phyloP scores from a whole-genome alignment of 2,113 vertebrate genomes.

The Cephalopholis sonnerati region DNA sequence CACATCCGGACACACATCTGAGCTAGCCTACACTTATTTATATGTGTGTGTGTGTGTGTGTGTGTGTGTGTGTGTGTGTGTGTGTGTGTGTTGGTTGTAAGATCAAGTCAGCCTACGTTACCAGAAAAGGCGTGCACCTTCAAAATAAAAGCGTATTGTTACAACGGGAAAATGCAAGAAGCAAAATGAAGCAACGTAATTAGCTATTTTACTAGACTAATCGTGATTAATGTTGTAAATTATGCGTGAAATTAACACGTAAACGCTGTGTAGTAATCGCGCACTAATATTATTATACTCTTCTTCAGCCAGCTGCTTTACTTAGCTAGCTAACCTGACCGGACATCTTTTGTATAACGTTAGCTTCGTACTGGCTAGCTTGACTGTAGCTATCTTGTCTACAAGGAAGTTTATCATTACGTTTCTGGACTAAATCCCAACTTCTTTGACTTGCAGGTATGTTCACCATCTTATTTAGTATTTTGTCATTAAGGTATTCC shows the following conservation, averaged over 20 bases:
- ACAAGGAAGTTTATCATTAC: constrained; percentile 61
- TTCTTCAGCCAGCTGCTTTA: neutral
- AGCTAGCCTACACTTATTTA: too few relatives aligned
- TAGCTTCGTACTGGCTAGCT: constrained; percentile 48
- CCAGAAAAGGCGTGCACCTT: neutral
- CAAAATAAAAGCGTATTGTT: constrained; percentile 47
- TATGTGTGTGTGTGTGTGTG: neutral
- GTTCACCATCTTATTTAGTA: constrained; percentile 1
- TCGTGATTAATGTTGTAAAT: neutral
- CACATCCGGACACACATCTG: too few relatives aligned
- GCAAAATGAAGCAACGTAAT: neutral
- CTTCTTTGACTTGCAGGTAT: constrained; percentile 44
- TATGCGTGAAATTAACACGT: neutral
- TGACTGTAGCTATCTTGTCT: constrained; percentile 54
- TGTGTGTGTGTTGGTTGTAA: neutral
- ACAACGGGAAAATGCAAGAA: neutral
- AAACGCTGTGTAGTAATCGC: fast-evolving
- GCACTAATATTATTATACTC: fast-evolving
- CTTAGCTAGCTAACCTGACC: constrained; percentile 30
- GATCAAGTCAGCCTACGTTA: neutral
- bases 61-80: neutral
- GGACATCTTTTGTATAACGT: constrained; percentile 46
- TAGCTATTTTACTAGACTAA: neutral
- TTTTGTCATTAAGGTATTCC: neutral
- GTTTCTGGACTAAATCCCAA: constrained; percentile 48